Conservation (phyloP, 2,113 vertebrate species). For the Tringa solitaria region DNA sequence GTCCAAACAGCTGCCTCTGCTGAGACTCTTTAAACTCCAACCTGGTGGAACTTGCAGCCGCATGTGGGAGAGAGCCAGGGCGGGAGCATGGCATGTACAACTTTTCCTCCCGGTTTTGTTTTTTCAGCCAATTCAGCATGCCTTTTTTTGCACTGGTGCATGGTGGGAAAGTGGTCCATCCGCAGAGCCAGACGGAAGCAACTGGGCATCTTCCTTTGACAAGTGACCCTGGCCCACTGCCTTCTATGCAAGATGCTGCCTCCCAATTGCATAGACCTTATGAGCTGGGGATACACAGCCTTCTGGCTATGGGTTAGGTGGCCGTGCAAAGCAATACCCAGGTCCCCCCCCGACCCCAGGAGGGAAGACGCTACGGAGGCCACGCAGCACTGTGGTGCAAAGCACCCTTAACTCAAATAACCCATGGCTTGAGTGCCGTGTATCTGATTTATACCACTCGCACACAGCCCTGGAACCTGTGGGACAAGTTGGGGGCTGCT, state of each 20-base stretch:
- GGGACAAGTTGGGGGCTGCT: conserved; percentile 30
- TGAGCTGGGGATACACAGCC: conserved; percentile 73
- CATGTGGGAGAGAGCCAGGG: conserved; percentile 76
- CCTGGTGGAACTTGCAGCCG: conserved; percentile 74
- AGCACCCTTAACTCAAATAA: conserved; percentile 6
- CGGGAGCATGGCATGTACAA: conserved; percentile 78
- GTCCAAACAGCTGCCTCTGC: conserved; percentile 79
- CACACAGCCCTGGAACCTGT: conserved; percentile 78
- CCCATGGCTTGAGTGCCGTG: conserved; percentile 72
- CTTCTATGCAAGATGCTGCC: conserved; percentile 68
- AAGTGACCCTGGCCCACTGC: conserved; percentile 67
- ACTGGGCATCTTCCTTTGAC: conserved; percentile 70
- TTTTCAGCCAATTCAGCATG: conserved; percentile 73
- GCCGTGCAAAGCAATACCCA: conserved; percentile 7
- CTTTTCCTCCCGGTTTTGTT: conserved; percentile 71
- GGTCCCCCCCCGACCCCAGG: neutral
- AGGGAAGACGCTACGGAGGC: conserved; percentile 33
- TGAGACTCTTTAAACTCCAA: conserved; percentile 82
- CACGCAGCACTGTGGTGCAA: neutral
- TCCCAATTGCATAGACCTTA: conserved; percentile 65
- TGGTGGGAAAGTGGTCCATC: conserved; percentile 68
- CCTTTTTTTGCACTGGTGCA: conserved; percentile 73
- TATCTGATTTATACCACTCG: conserved; percentile 81
- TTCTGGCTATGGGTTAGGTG: conserved; percentile 70
- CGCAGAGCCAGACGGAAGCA: conserved; percentile 78